Evolutionary conservation across 1,140 invertebrate species (phyloP), one percentile per base, ranked within the genome.

Genomic region (Aphidius ervi): DNA sequence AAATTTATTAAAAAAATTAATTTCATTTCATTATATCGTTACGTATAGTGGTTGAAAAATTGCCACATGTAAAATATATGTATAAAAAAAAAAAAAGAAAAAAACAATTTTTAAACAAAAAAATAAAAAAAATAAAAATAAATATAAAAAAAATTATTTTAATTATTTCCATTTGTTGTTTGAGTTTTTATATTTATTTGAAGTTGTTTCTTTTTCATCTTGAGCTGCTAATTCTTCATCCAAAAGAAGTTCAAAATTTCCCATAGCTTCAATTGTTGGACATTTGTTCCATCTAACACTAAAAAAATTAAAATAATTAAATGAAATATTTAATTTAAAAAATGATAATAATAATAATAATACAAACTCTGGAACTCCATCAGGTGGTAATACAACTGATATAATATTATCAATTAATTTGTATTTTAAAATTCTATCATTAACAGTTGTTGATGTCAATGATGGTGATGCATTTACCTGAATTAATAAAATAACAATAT

Each of bases 361-460:
- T 43, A 81, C 83, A 82, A 81, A 91, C 89, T 97, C 94, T 42
- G 94, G 94, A 9, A 93, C 82, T 50, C 95, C 93, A 69, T 92
- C 92, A 1, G 92, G 88, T 2, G 94, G 93, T 40, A 97, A 71
- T 1, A 98, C 92, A 49, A 98, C 88, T 39, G 93, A 93, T 50
- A 98, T 81, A 60, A 97, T 94, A 76, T 97, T 97, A 70, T 95
- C 93, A 59, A 99, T 95, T 9, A 99, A 77, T 81, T 95, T 96
- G 70, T 96, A 94, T 73, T 99, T 99, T 62, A 98, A 83, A 68
- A 98, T 96, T 67, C 95, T 83, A 76, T 99, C 96, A 74, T 94
- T 97, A 0, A 93, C 91, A 0, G 95, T 98, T 1, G 95, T 98
- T 1, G 94, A 95, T 4, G 93, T 93, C 1, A 98, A 74, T 0